Evolutionary conservation across 2,888 invertebrate genomes (phyloP).

Genomic region (Macaria liturata): DNA sequence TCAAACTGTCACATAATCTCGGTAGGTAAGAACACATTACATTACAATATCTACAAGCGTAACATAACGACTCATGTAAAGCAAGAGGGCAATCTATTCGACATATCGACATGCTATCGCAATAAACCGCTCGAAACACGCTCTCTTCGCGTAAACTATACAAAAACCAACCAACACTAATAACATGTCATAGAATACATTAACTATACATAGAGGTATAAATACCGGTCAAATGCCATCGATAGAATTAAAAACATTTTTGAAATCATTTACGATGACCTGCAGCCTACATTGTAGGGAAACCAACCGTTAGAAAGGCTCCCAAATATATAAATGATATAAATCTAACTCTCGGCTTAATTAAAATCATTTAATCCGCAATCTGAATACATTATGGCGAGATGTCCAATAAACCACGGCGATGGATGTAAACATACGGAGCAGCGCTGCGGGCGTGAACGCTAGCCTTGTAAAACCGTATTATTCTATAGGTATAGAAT

Average conservation of each 20-base stretch:
- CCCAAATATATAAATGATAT: slow-evolving; percentile 52
- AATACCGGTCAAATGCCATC: slow-evolving; percentile 21
- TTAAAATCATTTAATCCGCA: slow-evolving; percentile 75
- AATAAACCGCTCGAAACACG: slow-evolving; percentile 25
- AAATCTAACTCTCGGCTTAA: slow-evolving; percentile 63
- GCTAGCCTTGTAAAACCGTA: slow-evolving; percentile 3
- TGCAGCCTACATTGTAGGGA: slow-evolving; percentile 40
- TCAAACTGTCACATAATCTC: too few species aligned
- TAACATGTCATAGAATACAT: slow-evolving; percentile 31
- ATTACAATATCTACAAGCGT: slow-evolving; percentile 2
- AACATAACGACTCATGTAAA: too few species aligned
- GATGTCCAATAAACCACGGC: slow-evolving; percentile 66
- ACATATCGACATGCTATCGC: slow-evolving; percentile 11
- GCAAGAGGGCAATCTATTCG: slow-evolving; percentile 11
- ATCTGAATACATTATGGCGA: slow-evolving; percentile 71
- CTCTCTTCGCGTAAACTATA: slow-evolving; percentile 24
- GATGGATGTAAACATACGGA: slow-evolving; percentile 48
- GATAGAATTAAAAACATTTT: neutral
- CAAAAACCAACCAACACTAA: slow-evolving; percentile 26
- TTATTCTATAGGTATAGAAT: too few species aligned
- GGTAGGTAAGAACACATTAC: neutral
- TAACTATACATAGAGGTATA: slow-evolving; percentile 13
- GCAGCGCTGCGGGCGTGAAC: slow-evolving; percentile 15
- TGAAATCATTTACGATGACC: slow-evolving; percentile 33
- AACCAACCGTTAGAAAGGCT: slow-evolving; percentile 51